These are phyloP conservation scores for Alosa sapidissima DNA, from an alignment of 2,797 vertebrate genomes.

Conservation along the genomic window DNA sequence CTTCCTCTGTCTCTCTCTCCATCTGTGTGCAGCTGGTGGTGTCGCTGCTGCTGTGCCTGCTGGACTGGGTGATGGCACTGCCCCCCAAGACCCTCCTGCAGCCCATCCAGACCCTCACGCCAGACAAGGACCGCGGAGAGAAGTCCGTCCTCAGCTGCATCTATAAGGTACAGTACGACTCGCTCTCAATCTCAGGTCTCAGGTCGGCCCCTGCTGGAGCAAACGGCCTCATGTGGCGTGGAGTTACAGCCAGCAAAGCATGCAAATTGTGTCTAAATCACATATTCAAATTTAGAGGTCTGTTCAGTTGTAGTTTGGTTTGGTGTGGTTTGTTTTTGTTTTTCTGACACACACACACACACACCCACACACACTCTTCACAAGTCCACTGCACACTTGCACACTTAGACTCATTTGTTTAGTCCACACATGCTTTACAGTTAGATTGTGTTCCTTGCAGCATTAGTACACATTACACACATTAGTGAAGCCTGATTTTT, in stretches of 20 bases:
- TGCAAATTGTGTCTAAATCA: background rate
- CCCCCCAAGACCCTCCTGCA: conserved; percentile 90
- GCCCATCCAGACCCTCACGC: conserved; percentile 78
- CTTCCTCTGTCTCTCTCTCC: background rate
- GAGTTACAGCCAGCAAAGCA: background rate
- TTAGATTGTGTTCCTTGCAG: background rate
- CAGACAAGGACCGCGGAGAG: conserved; percentile 86
- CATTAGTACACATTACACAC: background rate
- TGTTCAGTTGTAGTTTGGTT: background rate
- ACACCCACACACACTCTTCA: background rate
- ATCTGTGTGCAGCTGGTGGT: conserved; percentile 85
- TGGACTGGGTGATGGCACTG: conserved; percentile 98
- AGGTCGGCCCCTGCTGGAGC: background rate
- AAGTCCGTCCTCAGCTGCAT: conserved; percentile 94
- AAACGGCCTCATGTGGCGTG: background rate
- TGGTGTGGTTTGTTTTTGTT: background rate
- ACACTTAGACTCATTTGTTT: background rate
- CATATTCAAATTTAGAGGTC: too few relatives aligned
- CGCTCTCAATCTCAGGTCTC: background rate
- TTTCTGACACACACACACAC: background rate
- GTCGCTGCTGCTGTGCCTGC: conserved; percentile 91
- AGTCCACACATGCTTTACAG: background rate
- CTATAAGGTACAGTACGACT: conserved; percentile 82
- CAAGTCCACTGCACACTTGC: background rate
- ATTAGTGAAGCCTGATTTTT: too few relatives aligned